Conservation (phyloP, 2,888 invertebrate species). For the Leucoptera coffeella region DNA sequence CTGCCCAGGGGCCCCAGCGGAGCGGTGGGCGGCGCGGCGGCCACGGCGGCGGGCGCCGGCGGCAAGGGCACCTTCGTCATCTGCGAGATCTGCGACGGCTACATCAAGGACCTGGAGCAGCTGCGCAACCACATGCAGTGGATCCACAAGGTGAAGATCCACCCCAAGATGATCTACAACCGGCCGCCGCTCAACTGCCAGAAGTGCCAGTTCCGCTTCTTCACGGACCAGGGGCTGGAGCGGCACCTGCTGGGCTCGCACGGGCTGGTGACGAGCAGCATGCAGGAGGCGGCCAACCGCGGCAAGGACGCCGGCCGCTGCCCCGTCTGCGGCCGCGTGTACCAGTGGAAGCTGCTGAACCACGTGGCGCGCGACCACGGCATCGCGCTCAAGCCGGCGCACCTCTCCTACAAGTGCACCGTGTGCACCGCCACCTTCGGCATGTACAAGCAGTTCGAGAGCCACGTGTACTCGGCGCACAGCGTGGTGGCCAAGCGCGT, state of each 20-base stretch:
- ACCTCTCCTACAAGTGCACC: slow-evolving; percentile 91
- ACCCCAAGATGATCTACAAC: slow-evolving; percentile 94
- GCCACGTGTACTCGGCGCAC: slow-evolving; percentile 89
- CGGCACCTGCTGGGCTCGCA: slow-evolving; percentile 91
- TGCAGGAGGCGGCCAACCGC: slow-evolving; percentile 93
- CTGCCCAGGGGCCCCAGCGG: slow-evolving; percentile 64
- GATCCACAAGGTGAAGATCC: slow-evolving; percentile 96
- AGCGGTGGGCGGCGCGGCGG: slow-evolving; percentile 26
- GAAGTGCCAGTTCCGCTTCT: slow-evolving; percentile 95
- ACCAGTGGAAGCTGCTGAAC: slow-evolving; percentile 88
- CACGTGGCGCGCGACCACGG: slow-evolving; percentile 91
- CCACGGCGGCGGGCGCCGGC: too few relatives aligned
- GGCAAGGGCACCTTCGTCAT: slow-evolving; percentile 89
- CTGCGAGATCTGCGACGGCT: slow-evolving; percentile 96
- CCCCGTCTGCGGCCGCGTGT: slow-evolving; percentile 93
- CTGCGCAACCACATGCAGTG: slow-evolving; percentile 95
- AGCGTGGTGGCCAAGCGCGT: slow-evolving; percentile 86
- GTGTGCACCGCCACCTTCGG: slow-evolving; percentile 92
- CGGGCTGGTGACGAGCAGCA: slow-evolving; percentile 89
- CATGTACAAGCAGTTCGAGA: slow-evolving; percentile 93
- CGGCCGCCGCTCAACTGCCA: slow-evolving; percentile 92
- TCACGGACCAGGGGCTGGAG: slow-evolving; percentile 94
- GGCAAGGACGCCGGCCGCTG: slow-evolving; percentile 92
- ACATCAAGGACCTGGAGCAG: slow-evolving; percentile 93
- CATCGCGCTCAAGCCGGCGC: slow-evolving; percentile 86